Conservation (phyloP, 2,113 vertebrate genomes). For the Melanotaenia duboulayi region DNA sequence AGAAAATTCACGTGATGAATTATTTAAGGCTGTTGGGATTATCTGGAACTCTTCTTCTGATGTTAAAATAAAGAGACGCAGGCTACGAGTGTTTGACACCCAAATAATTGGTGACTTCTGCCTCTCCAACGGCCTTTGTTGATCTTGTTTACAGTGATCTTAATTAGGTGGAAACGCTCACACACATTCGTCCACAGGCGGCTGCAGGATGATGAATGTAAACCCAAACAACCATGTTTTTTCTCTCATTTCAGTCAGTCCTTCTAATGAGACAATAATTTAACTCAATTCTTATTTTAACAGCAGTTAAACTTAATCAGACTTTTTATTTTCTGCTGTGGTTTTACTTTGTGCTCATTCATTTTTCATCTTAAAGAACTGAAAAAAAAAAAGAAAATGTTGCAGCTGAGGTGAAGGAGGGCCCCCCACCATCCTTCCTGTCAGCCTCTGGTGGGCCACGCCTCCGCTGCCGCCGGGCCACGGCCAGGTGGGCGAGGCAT, state of each 20-base stretch:
- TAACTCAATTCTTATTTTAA: too few relatives aligned
- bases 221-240: too few relatives aligned
- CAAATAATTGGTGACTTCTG: conserved; percentile 71
- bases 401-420: conserved; percentile 34
- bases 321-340: conserved; percentile 36
- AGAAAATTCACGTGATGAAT: conserved; percentile 76
- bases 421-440: conserved; percentile 55
- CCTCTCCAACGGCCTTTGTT: conserved; percentile 72
- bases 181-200: not conserved
- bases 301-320: too few relatives aligned
- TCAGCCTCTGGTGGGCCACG: conserved; percentile 45
- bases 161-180: conserved; percentile 46
- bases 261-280: too few relatives aligned
- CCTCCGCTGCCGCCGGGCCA: conserved; percentile 41
- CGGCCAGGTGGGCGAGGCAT: conserved; percentile 50
- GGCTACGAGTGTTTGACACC: conserved; percentile 31
- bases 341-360: not conserved
- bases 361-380: conserved; percentile 13
- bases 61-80: conserved; percentile 67
- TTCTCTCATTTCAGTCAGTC: too few relatives aligned
- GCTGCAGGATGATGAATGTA: conserved; percentile 40
- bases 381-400: conserved; percentile 24
- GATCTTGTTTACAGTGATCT: conserved; percentile 61
- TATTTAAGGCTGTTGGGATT: conserved; percentile 77
- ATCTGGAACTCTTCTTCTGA: conserved; percentile 49